Percentiles rank a stretch among this genome's conserved stretches.
These are phyloP conservation scores for Eudasyphora cyanicolor DNA, from an alignment of 2,888 invertebrate genomes.

Conservation along the genomic window DNA sequence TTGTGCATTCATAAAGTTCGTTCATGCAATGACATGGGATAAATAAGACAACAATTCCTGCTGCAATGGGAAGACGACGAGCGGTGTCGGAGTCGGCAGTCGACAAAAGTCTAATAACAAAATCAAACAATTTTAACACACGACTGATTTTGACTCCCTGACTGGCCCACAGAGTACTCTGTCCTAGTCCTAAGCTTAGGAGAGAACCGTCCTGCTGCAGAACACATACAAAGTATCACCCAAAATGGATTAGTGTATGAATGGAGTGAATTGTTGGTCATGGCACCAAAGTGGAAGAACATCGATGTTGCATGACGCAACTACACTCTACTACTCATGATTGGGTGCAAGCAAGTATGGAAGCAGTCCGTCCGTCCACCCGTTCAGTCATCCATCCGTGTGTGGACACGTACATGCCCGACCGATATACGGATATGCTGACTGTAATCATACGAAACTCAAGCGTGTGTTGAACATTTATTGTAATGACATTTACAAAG, in stretches of 20 bases:
- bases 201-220: background rate
- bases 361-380: background rate
- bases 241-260: conserved; percentile 29
- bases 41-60: conserved; percentile 38
- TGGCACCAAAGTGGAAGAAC: conserved; percentile 11
- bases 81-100: too few relatives aligned
- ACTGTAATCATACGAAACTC: conserved; percentile 29
- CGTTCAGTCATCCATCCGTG: background rate
- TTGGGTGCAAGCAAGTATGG: background rate
- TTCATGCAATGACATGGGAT: background rate
- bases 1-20: background rate
- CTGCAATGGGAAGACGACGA: background rate
- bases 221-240: background rate
- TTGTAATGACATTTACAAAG: conserved; percentile 62
- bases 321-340: conserved; percentile 30
- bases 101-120: conserved; percentile 56
- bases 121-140: conserved; percentile 61
- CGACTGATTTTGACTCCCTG: conserved; percentile 40
- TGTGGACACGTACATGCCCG: background rate
- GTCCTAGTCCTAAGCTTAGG: too few relatives aligned
- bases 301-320: conserved; percentile 50
- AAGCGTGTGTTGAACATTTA: conserved; percentile 56
- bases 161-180: background rate
- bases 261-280: background rate
- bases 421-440: background rate